A percentile compares a stretch with the other conserved stretches of the same genome.
Conservation (phyloP, 1,140 invertebrate genomes). For the Leucophenga varia region DNA sequence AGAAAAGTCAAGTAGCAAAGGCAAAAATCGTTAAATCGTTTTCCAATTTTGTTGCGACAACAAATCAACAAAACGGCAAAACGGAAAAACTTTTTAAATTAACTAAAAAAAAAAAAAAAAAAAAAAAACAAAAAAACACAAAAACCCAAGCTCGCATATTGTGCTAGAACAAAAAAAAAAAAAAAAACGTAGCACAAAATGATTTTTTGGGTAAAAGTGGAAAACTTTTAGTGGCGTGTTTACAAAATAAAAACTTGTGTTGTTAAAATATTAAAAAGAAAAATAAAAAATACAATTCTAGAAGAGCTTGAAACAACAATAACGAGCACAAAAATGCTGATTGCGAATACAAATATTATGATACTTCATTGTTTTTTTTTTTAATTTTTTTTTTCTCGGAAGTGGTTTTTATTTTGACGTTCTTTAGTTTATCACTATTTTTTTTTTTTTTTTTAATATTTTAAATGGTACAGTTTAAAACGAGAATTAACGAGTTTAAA, state of each 20-base stretch:
- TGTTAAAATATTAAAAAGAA: too few species aligned
- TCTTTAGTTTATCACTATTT: too few species aligned
- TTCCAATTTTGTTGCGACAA: conserved; percentile 51
- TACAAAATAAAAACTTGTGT: conserved; percentile 41
- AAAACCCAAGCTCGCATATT: conserved; percentile 3
- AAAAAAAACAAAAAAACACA: conserved; percentile 24
- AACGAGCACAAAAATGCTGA: conserved; percentile 41
- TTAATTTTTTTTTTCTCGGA: too few species aligned
- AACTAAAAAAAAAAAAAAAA: conserved; percentile 39
- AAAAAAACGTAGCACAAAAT: background rate
- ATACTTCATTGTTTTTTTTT: background rate
- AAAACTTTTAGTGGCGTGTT: conserved; percentile 54
- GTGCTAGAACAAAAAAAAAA: background rate
- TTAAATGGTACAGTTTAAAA: too few species aligned
- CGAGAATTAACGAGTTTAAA: too few species aligned
- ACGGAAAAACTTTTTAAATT: conserved; percentile 54
- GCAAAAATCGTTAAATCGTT: conserved; percentile 40
- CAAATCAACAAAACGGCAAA: conserved; percentile 42
- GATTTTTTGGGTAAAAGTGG: conserved; percentile 52
- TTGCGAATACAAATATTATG: conserved; percentile 24
- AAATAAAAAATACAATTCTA: too few species aligned
- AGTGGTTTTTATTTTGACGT: too few species aligned
- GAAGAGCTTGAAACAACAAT: too few species aligned
- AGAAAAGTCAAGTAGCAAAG: conserved; percentile 18
- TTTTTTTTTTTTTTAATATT: too few species aligned